Conservation (phyloP, 2,113 vertebrate genomes). For the Cottus gobio region DNA sequence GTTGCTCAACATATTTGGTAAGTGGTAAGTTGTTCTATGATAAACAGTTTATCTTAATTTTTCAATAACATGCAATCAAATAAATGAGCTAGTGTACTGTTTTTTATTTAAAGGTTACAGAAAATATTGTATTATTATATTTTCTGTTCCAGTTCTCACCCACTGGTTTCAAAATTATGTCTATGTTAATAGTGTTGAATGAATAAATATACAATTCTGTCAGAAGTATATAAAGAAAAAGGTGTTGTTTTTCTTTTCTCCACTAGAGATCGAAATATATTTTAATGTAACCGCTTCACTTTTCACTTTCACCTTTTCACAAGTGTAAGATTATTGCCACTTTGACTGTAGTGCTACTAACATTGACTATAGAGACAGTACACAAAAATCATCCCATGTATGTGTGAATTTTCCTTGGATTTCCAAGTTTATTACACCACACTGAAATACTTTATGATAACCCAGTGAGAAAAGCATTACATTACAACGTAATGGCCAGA, state of each 20-base stretch:
- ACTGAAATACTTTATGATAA: background rate
- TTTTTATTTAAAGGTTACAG: background rate
- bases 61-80: background rate
- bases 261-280: constrained; percentile 8
- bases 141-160: background rate
- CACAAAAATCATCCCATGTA: background rate
- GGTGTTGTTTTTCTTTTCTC: background rate
- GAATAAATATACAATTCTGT: constrained; percentile 46
- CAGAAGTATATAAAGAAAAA: background rate
- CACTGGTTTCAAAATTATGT: constrained; percentile 10
- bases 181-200: constrained; percentile 43
- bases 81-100: background rate
- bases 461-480: background rate
- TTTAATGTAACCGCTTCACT: background rate
- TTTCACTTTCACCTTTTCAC: background rate
- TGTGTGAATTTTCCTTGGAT: background rate
- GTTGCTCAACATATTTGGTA: constrained; percentile 1
- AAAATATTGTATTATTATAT: background rate
- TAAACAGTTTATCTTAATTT: background rate
- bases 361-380: background rate
- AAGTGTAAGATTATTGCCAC: background rate
- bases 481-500: background rate
- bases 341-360: background rate
- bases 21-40: background rate
- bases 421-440: constrained; percentile 5